phyloP scores from a whole-genome alignment of 2,888 invertebrate species.

The Brachylomia viminalis region DNA sequence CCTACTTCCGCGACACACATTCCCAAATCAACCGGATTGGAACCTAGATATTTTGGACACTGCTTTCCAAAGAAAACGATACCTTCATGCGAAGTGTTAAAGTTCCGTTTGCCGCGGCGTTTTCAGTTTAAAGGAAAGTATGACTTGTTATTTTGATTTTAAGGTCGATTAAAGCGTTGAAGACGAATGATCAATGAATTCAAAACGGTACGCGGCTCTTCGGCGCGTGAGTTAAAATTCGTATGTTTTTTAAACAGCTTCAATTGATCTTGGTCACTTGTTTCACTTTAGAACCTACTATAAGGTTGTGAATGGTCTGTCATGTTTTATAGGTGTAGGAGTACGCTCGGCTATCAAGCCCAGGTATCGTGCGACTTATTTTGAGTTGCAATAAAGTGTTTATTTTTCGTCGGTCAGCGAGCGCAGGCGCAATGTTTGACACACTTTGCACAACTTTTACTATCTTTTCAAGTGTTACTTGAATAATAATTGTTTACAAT shows the following conservation, averaged over 20 bases:
- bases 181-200: conserved; percentile 78
- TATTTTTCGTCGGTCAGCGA: conserved; percentile 68
- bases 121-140: conserved; percentile 64
- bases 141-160: conserved; percentile 70
- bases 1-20: conserved; percentile 86
- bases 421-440: conserved; percentile 66
- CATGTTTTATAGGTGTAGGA: conserved; percentile 69
- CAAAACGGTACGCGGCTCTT: conserved; percentile 82
- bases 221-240: conserved; percentile 80
- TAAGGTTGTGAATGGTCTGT: conserved; percentile 57
- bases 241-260: conserved; percentile 78
- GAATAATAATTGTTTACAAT: conserved; percentile 58
- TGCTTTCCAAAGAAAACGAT: conserved; percentile 61
- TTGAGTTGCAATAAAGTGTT: conserved; percentile 63
- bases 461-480: conserved; percentile 70
- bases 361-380: conserved; percentile 75
- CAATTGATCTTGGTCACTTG: conserved; percentile 35
- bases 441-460: conserved; percentile 76
- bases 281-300: conserved; percentile 7
- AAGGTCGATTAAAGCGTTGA: conserved; percentile 74
- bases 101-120: conserved; percentile 55
- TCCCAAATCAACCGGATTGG: conserved; percentile 86
- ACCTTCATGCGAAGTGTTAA: conserved; percentile 67
- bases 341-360: conserved; percentile 75
- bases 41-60: conserved; percentile 84